phyloP scores from a whole-genome alignment of 2,113 vertebrate species.

The Hydropotes inermis region DNA sequence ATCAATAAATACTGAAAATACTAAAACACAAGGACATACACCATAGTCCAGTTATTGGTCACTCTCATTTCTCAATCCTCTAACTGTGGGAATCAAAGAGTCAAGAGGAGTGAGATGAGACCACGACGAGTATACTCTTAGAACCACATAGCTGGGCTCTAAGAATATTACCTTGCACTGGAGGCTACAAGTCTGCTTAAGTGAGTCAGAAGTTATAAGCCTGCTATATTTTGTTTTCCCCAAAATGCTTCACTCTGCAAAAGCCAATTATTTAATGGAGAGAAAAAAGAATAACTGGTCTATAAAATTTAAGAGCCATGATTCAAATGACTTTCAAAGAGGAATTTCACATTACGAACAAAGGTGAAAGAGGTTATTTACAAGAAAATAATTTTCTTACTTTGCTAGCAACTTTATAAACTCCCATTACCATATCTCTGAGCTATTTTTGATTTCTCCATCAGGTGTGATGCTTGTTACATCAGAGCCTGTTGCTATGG shows the following conservation, averaged over 20 bases:
- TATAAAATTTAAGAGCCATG: conserved; percentile 12
- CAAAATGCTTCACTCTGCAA: conserved; percentile 18
- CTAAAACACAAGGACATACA: neutral
- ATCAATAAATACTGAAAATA: neutral
- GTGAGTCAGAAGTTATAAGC: conserved; percentile 6
- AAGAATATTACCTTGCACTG: neutral
- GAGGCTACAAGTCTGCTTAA: neutral
- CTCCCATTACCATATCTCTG: conserved; percentile 21
- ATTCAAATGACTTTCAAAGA: neutral
- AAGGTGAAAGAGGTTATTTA: neutral
- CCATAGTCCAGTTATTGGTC: neutral
- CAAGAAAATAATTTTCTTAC: neutral
- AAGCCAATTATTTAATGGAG: neutral
- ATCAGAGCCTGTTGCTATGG: conserved; percentile 60
- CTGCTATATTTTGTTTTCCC: neutral
- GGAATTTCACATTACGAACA: conserved; percentile 37
- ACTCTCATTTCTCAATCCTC: neutral
- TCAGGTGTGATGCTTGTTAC: conserved; percentile 45
- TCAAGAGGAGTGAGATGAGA: neutral
- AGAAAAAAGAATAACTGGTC: neutral
- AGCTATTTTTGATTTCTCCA: conserved; percentile 52
- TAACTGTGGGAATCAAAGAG: neutral
- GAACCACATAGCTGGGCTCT: neutral
- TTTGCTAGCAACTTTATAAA: conserved; percentile 42
- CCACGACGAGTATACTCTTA: neutral